A percentile compares a stretch with the other conserved stretches of the same genome.
Conservation (phyloP, 2,888 invertebrate genomes). For the Luperina testacea region DNA sequence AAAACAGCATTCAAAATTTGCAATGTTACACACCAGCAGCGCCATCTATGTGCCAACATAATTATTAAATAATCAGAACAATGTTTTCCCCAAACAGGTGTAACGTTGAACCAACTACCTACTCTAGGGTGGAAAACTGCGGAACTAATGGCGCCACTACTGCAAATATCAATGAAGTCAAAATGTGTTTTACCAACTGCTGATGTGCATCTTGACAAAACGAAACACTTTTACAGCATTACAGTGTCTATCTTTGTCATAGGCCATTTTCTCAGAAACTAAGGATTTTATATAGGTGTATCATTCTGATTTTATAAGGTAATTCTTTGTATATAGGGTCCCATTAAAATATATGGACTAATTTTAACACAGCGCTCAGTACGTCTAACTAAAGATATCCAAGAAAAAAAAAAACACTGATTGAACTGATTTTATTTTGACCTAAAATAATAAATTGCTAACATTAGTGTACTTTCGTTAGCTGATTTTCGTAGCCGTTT, state of each 20-base stretch:
- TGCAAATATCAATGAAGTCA: neutral
- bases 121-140: neutral
- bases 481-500: too few species aligned
- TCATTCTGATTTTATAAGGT: neutral
- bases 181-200: neutral
- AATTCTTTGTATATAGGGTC: too few species aligned
- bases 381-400: too few species aligned
- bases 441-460: too few species aligned
- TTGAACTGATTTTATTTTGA: too few species aligned
- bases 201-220: neutral
- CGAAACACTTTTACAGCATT: neutral
- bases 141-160: neutral
- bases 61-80: too few species aligned
- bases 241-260: neutral
- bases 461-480: too few species aligned
- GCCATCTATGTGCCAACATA: conserved; percentile 7
- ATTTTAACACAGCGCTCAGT: too few species aligned
- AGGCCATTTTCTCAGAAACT: neutral
- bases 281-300: neutral
- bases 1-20: too few species aligned
- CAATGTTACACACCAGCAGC: neutral
- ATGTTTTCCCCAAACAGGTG: neutral
- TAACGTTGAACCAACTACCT: neutral
- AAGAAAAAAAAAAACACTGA: too few species aligned
- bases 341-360: too few species aligned